Conservation (phyloP, 2,797 vertebrate species). For the Sebastes taczanowskii region DNA sequence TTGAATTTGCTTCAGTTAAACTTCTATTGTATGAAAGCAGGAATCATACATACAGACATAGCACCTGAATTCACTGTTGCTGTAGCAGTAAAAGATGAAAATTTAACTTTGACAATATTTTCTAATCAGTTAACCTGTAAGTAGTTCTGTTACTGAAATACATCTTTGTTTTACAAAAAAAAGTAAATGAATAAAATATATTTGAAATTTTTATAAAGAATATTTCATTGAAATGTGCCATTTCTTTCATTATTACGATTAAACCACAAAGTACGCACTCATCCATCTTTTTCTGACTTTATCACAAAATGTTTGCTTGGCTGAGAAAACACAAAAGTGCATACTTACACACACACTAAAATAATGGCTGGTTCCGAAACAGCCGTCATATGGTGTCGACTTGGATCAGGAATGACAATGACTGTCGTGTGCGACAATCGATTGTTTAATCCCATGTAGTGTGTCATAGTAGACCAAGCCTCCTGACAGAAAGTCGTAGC, state of each 20-base stretch:
- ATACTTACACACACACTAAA: background rate
- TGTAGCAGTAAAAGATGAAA: slow-evolving; percentile 70
- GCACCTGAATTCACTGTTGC: slow-evolving; percentile 71
- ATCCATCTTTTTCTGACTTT: background rate
- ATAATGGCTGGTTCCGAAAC: too few relatives aligned
- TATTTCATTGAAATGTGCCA: slow-evolving; percentile 37
- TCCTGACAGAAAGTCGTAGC: too few relatives aligned
- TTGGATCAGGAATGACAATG: too few relatives aligned
- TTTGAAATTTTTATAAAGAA: slow-evolving; percentile 80
- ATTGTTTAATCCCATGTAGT: too few relatives aligned
- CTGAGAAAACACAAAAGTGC: background rate
- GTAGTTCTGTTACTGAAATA: slow-evolving; percentile 79
- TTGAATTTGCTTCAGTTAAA: slow-evolving; percentile 71
- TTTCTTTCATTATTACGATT: slow-evolving; percentile 20
- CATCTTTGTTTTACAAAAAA: slow-evolving; percentile 70
- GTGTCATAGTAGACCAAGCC: too few relatives aligned
- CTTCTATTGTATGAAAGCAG: slow-evolving; percentile 68
- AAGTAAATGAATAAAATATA: slow-evolving; percentile 81
- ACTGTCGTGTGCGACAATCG: too few relatives aligned
- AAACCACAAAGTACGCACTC: background rate
- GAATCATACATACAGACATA: slow-evolving; percentile 69
- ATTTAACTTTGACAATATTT: slow-evolving; percentile 65
- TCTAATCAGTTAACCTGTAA: slow-evolving; percentile 76
- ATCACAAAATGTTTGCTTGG: background rate
- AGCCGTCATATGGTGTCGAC: too few relatives aligned